Evolutionary conservation across 2,888 invertebrate species (phyloP), one percentile per base, ranked within the genome.

Genomic region (Eupithecia dodoneata): DNA sequence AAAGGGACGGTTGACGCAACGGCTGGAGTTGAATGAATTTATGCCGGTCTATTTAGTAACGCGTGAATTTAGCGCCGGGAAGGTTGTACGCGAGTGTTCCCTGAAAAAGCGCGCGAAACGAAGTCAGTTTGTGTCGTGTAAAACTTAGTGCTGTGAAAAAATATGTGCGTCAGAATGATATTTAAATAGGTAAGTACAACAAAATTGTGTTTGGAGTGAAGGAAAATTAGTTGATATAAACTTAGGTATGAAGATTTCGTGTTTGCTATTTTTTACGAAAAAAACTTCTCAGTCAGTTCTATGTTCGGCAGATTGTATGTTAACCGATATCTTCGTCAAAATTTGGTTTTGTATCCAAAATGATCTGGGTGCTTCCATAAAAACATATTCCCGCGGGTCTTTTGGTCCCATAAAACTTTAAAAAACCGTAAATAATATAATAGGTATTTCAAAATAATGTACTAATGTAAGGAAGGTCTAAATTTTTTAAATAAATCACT

Each of bases 11-110:
- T 75, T 70, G 76, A 71, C 81, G 85, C 87, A 88, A 88, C 89
- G 88, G 89, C 90, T 91, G 91, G 89, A 94, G 94, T 94, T 94
- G 94, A 94, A 94, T 95, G 94, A 95, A 93, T 94, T 93, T 93
- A 93, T 93, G 93, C 89, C 92, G 93, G 92, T 93, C 93, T 92
- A 94, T 94, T 94, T 94, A 94, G 94, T 95, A 88, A 90, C 90
- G 93, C 94, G 94, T 93, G 93, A 93, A 94, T 93, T 94, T 93
- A 92, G 91, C 94, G 94, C 93, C 94, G 89, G 94, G 87, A 89
- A 88, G 92, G 94, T 93, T 88, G 83, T 86, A 86, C 81, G 84
- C 83, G 83, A 84, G 82, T 81, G 74, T 76, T 75, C 44, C 59
- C 67, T 73, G 72, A 79, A 90, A 92, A 91, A 90, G 90, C 89